Conservation (phyloP, 1,140 invertebrate genomes). For the Pollicipes pollicipes region DNA sequence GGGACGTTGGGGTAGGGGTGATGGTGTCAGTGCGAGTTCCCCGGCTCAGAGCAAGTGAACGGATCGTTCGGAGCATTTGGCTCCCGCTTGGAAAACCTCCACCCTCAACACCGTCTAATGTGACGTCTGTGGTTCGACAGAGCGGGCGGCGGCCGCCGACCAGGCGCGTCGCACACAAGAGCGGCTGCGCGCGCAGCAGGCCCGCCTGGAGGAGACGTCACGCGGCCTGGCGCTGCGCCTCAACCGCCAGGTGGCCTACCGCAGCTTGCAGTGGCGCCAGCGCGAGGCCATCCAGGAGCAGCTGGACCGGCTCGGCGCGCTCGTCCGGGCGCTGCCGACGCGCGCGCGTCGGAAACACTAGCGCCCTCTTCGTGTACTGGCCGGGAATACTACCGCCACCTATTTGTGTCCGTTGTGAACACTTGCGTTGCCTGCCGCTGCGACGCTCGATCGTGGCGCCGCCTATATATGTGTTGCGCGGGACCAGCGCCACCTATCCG, state of each 20-base stretch:
- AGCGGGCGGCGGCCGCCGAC: not conserved
- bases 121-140: too few relatives aligned
- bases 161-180: not conserved
- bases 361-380: too few relatives aligned
- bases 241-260: not conserved
- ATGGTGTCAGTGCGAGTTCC: too few relatives aligned
- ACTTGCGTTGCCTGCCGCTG: not conserved
- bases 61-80: too few relatives aligned
- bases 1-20: too few relatives aligned
- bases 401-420: not conserved
- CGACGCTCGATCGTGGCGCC: too few relatives aligned
- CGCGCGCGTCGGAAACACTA: not conserved
- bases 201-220: not conserved
- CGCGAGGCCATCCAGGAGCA: not conserved
- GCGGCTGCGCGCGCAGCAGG: not conserved
- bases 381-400: not conserved
- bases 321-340: not conserved
- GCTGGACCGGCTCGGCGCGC: not conserved
- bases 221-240: not conserved
- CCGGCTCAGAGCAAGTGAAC: too few relatives aligned
- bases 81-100: too few relatives aligned
- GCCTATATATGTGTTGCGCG: too few relatives aligned
- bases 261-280: not conserved
- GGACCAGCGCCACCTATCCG: not conserved
- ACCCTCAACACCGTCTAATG: too few relatives aligned